Evolutionary conservation across 2,797 vertebrate species (phyloP), one percentile per base, ranked within the genome.

Genomic region (Nannoperca obscura): DNA sequence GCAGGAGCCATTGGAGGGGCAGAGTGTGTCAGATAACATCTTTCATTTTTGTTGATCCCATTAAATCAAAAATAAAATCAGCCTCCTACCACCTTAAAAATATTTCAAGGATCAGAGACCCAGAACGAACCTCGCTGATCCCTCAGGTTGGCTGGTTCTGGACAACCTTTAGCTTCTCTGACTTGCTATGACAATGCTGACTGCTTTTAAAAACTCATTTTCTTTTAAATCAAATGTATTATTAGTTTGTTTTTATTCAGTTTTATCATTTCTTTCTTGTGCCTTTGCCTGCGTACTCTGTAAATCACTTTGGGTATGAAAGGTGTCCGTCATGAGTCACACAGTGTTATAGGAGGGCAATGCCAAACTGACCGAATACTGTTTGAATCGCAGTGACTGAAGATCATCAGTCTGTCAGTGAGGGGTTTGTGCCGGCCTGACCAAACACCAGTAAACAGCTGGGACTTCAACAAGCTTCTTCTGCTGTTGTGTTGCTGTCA

Each of bases 401-500:
- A 30, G 3, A 34, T 50, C 12, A 22, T 24, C 13, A 27, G 5
- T 14, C 1, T 22, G 13, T 49, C 30, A 49, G 9, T 20, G 15
- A 34, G 2, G 30, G 24, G 42, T 49, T 38, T 27, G 1, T 12
- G 15, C 27, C 24, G 32, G 54, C 36, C 13, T 63, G 3, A 62
- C 36, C 3, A 73, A 46, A 72, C 27, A 57, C 19, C 44, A 52
- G 17, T 3, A 7, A 49, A 50, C 32, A 49, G 40, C 2, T 12
- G 17, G 27, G 17, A 69, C 67, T 36, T 30, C 12, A 15, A 19
- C 3, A 20, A 64, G 59, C 27, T 24, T 60, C 34, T 34, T 70
- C 30, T 80, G 58, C 8, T 34, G 15, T 49, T 70, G 47, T 27
- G 20, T 60, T 64, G 59, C 22, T 71, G 65, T 71, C 65, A 84